Conservation (phyloP, 2,113 vertebrate species). For the Brachyhypopomus gauderio region DNA sequence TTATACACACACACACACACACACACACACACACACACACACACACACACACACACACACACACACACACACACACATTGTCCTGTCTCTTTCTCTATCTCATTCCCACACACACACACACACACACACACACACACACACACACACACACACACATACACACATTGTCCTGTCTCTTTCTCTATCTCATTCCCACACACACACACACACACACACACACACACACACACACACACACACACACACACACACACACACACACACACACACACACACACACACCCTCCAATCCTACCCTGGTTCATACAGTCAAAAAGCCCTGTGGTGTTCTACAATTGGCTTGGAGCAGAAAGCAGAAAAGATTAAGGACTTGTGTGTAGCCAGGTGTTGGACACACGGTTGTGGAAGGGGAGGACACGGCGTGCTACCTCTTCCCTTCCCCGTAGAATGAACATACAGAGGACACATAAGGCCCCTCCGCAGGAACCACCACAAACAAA, state of each 20-base stretch:
- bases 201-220: conserved; percentile 13
- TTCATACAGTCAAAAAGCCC: conserved; percentile 9
- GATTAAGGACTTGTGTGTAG: no score
- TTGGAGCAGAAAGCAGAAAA: background rate
- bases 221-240: no score
- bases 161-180: background rate
- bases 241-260: conserved; percentile 17
- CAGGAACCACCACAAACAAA: background rate
- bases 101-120: no score
- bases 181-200: conserved; percentile 13
- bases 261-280: conserved; percentile 14
- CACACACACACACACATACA: conserved; percentile 9
- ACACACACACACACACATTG: conserved; percentile 9
- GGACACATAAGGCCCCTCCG: background rate
- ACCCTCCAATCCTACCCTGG: background rate
- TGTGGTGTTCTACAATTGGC: background rate
- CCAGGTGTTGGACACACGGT: no score
- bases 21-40: conserved; percentile 17
- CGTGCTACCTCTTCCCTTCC: background rate
- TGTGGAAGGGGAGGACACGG: background rate
- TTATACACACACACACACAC: conserved; percentile 24
- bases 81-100: no score
- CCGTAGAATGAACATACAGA: background rate
- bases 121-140: conserved; percentile 23
- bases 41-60: conserved; percentile 21